phyloP scores from a whole-genome alignment of 2,888 invertebrate genomes.

The Drosophila basisetae region DNA sequence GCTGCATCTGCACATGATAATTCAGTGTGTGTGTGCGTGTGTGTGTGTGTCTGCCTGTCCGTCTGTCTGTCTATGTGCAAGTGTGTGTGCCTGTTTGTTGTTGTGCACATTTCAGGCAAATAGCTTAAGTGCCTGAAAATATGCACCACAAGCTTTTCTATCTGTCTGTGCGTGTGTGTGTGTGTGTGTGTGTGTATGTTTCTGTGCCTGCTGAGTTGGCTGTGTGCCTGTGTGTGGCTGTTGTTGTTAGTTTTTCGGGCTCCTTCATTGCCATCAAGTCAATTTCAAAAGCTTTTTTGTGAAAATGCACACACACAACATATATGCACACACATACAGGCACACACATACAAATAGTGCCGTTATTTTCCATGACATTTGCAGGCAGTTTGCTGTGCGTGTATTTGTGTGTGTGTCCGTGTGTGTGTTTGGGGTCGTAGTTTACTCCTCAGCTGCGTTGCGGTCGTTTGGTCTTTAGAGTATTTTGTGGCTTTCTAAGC shows the following conservation, averaged over 20 bases:
- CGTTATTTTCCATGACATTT: slow-evolving; percentile 71
- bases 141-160: slow-evolving; percentile 62
- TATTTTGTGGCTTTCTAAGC: slow-evolving; percentile 78
- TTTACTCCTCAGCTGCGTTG: slow-evolving; percentile 47
- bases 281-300: slow-evolving; percentile 69
- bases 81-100: slow-evolving; percentile 40
- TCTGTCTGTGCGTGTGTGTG: neutral
- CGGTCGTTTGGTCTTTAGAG: slow-evolving; percentile 69
- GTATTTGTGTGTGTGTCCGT: slow-evolving; percentile 11
- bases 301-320: slow-evolving; percentile 19
- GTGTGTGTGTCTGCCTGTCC: slow-evolving; percentile 22
- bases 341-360: slow-evolving; percentile 58
- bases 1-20: slow-evolving; percentile 53
- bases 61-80: slow-evolving; percentile 21
- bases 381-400: slow-evolving; percentile 41
- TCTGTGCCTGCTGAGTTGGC: slow-evolving; percentile 4
- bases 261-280: slow-evolving; percentile 45
- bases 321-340: slow-evolving; percentile 28
- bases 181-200: slow-evolving; percentile 11
- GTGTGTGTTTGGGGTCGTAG: slow-evolving; percentile 37
- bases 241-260: slow-evolving; percentile 66
- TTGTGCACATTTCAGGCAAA: slow-evolving; percentile 75
- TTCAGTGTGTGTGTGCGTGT: slow-evolving; percentile 26
- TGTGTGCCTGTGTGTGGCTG: slow-evolving; percentile 21
- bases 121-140: slow-evolving; percentile 82